These are phyloP conservation scores for Nephrotoma flavescens DNA, from an alignment of 2,888 invertebrate genomes.

Conservation along the genomic window DNA sequence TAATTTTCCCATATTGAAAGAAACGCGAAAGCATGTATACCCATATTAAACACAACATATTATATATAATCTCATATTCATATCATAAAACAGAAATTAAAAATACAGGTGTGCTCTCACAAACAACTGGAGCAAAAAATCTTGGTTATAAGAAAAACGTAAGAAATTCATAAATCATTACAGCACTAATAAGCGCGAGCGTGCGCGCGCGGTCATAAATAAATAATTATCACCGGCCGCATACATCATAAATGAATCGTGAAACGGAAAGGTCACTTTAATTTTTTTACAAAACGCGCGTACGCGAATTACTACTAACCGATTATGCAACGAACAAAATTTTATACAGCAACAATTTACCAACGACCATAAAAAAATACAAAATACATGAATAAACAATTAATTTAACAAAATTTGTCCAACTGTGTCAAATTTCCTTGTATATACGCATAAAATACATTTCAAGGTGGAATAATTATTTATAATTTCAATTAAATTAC, in stretches of 20 bases:
- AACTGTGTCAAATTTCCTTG: neutral
- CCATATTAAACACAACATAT: neutral
- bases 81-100: neutral
- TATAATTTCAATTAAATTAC: neutral
- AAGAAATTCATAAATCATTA: neutral
- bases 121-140: neutral
- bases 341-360: neutral
- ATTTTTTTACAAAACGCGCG: neutral
- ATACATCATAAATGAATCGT: neutral
- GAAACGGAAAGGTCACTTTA: neutral
- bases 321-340: neutral
- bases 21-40: neutral
- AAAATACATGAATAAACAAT: neutral
- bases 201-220: neutral
- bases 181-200: neutral
- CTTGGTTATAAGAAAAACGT: neutral
- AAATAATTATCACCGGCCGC: neutral
- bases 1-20: neutral
- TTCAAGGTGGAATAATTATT: neutral
- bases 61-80: neutral
- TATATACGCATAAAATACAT: neutral
- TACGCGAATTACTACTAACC: neutral
- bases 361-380: neutral
- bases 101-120: neutral
- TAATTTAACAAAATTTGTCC: neutral